Conservation (phyloP, 2,113 vertebrate genomes). For the Archocentrus centrarchus region DNA sequence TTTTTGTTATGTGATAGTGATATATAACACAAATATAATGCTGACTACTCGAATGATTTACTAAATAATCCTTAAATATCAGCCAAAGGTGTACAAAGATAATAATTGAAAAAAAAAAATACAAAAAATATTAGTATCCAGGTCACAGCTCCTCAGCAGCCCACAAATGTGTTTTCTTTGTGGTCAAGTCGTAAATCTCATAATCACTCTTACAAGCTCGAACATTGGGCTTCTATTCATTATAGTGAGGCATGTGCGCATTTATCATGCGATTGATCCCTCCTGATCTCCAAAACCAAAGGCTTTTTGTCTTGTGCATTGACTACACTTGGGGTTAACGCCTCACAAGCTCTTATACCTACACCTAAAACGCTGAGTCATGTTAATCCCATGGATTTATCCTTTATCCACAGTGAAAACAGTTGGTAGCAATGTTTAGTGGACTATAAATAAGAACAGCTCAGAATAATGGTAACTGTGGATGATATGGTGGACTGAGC, state of each 20-base stretch:
- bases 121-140: slow-evolving; percentile 9
- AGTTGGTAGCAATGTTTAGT: slow-evolving; percentile 51
- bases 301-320: slow-evolving; percentile 29
- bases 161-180: slow-evolving; percentile 3
- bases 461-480: slow-evolving; percentile 45
- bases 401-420: slow-evolving; percentile 45
- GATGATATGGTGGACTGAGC: slow-evolving; percentile 69
- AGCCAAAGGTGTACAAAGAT: neutral
- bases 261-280: slow-evolving; percentile 30
- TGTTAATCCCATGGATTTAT: slow-evolving; percentile 52
- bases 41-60: neutral
- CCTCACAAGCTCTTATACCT: slow-evolving; percentile 8
- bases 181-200: slow-evolving; percentile 30
- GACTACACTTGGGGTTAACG: slow-evolving; percentile 25
- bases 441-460: slow-evolving; percentile 58
- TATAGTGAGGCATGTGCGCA: neutral
- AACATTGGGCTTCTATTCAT: slow-evolving; percentile 23
- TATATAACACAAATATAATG: neutral
- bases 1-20: neutral
- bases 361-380: slow-evolving; percentile 46
- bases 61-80: neutral
- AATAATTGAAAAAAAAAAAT: neutral
- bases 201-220: slow-evolving; percentile 15
- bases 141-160: neutral
- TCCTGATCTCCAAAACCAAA: slow-evolving; percentile 24